Conservation (phyloP, 2,888 invertebrate species). For the Elmis aenea region DNA sequence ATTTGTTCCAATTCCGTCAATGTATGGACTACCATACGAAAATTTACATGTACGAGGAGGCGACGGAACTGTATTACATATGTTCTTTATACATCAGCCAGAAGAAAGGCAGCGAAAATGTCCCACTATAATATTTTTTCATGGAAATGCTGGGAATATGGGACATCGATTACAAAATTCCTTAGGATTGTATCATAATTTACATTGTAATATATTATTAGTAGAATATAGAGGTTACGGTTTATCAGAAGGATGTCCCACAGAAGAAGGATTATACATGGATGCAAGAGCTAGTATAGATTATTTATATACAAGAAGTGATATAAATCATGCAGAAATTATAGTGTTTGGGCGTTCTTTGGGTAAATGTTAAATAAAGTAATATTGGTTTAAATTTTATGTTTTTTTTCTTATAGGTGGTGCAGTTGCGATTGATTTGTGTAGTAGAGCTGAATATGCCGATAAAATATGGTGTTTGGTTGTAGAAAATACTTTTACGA, state of each 20-base stretch:
- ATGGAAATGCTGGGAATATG: slow-evolving; percentile 97
- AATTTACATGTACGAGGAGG: slow-evolving; percentile 69
- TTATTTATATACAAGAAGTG: slow-evolving; percentile 73
- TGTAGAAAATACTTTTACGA: slow-evolving; percentile 93
- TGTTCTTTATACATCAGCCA: slow-evolving; percentile 75
- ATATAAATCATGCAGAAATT: slow-evolving; percentile 80
- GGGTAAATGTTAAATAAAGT: slow-evolving; percentile 48
- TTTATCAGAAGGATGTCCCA: slow-evolving; percentile 80
- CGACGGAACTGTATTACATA: slow-evolving; percentile 74
- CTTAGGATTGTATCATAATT: slow-evolving; percentile 75
- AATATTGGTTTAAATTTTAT: slow-evolving; percentile 13
- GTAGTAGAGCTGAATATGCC: slow-evolving; percentile 68
- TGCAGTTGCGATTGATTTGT: slow-evolving; percentile 85
- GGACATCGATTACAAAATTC: slow-evolving; percentile 88
- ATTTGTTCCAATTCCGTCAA: slow-evolving; percentile 82
- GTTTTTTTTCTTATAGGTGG: slow-evolving; percentile 58
- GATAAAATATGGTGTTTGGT: slow-evolving; percentile 81
- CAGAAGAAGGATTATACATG: slow-evolving; percentile 78
- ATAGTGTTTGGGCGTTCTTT: slow-evolving; percentile 86
- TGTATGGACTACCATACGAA: slow-evolving; percentile 82
- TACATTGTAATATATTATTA: slow-evolving; percentile 82
- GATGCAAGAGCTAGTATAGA: slow-evolving; percentile 87
- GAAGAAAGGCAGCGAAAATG: slow-evolving; percentile 61
- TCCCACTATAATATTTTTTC: slow-evolving; percentile 85
- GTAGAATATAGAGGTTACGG: slow-evolving; percentile 97